Evolutionary conservation across 1,140 invertebrate species (phyloP).

Genomic region (Phthorimaea operculella): DNA sequence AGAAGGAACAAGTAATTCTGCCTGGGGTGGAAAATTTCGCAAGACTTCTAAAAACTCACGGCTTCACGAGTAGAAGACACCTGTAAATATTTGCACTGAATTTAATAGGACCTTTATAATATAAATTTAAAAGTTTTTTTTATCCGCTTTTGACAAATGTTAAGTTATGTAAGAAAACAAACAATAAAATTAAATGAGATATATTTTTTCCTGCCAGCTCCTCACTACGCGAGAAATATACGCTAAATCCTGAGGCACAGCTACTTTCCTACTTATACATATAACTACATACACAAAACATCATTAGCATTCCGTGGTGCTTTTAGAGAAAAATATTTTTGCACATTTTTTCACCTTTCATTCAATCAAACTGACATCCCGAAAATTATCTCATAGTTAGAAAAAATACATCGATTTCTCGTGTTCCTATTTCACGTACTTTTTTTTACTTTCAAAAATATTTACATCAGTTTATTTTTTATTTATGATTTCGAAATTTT

Average conservation of each 20-base stretch:
- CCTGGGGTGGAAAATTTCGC: too few species aligned
- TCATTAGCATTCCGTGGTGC: slow-evolving; percentile 26
- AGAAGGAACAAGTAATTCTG: too few species aligned
- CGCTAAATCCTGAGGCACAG: neutral
- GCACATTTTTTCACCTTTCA: slow-evolving; percentile 9
- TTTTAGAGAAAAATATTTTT: slow-evolving; percentile 12
- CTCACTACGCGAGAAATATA: too few species aligned
- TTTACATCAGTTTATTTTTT: slow-evolving; percentile 37
- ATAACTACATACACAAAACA: slow-evolving; percentile 1
- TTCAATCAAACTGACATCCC: slow-evolving; percentile 10
- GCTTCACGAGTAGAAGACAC: too few species aligned
- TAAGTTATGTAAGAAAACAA: too few species aligned
- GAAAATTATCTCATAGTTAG: slow-evolving; percentile 41
- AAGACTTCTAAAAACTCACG: too few species aligned
- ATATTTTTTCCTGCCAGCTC: too few species aligned
- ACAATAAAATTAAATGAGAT: too few species aligned
- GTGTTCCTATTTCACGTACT: slow-evolving; percentile 21
- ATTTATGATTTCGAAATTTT: neutral
- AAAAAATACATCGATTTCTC: slow-evolving; percentile 56
- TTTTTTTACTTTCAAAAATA: slow-evolving; percentile 35
- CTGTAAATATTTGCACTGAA: too few species aligned
- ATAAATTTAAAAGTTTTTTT: too few species aligned
- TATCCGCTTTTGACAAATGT: too few species aligned
- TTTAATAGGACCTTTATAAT: too few species aligned
- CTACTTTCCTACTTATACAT: neutral